phyloP scores from a whole-genome alignment of 2,113 vertebrate genomes.

The Rhinogobius similis region DNA sequence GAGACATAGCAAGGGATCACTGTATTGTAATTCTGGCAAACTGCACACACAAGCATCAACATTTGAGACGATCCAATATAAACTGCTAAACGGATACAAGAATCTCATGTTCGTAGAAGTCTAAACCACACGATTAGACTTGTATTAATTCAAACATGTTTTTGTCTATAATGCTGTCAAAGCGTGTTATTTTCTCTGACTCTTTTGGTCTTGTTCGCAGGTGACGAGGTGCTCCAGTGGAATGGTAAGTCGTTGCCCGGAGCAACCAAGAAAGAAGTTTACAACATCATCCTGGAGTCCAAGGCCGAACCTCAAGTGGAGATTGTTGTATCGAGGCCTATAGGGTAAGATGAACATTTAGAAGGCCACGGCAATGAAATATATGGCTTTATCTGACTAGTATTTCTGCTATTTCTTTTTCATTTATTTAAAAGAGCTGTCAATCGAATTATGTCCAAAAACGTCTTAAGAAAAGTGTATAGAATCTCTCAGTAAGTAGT shows the following conservation, averaged over 20 bases:
- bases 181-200: not conserved
- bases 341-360: slow-evolving; percentile 83
- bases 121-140: too few relatives aligned
- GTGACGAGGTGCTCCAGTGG: slow-evolving; percentile 98
- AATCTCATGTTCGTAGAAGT: too few relatives aligned
- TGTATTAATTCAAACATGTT: too few relatives aligned
- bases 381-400: slow-evolving; percentile 37
- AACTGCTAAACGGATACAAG: too few relatives aligned
- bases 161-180: too few relatives aligned
- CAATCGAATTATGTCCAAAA: slow-evolving; percentile 83
- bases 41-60: too few relatives aligned
- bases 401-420: slow-evolving; percentile 63
- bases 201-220: slow-evolving; percentile 68
- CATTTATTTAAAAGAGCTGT: slow-evolving; percentile 78
- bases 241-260: slow-evolving; percentile 96
- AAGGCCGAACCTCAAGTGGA: slow-evolving; percentile 99
- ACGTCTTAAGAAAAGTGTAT: slow-evolving; percentile 88
- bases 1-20: too few relatives aligned
- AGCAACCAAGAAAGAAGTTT: slow-evolving; percentile 99
- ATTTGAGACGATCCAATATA: too few relatives aligned
- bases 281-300: slow-evolving; percentile 99
- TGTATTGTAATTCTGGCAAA: too few relatives aligned
- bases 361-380: not conserved
- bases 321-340: slow-evolving; percentile 98
- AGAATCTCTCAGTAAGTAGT: slow-evolving; percentile 89